phyloP scores from a whole-genome alignment of 2,797 vertebrate species.

The Sebastes nivosus region DNA sequence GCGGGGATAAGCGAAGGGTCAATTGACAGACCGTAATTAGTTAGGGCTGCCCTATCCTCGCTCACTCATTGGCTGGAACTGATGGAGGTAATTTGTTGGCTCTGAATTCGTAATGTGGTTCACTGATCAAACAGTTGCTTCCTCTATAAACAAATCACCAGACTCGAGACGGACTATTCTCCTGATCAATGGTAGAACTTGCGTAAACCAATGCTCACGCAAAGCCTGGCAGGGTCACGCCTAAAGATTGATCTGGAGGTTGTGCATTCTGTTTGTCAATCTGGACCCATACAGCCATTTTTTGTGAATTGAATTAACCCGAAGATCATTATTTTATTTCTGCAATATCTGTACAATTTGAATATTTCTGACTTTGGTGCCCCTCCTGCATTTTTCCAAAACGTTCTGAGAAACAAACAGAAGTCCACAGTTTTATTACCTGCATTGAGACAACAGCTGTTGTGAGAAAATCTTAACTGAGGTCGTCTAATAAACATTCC shows the following conservation, averaged over 20 bases:
- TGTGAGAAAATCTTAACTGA: not conserved
- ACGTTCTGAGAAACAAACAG: not conserved
- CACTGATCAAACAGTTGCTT: too few species aligned
- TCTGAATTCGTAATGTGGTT: too few species aligned
- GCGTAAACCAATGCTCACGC: not conserved
- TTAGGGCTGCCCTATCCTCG: not conserved
- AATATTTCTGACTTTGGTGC: not conserved
- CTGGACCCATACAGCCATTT: not conserved
- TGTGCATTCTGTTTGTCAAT: not conserved
- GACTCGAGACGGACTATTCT: not conserved
- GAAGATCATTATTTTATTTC: not conserved
- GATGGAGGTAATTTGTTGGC: not conserved
- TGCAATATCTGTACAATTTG: not conserved
- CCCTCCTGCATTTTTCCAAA: not conserved
- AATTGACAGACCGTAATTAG: not conserved
- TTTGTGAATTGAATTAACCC: not conserved
- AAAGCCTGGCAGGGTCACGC: not conserved
- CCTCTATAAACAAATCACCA: too few species aligned
- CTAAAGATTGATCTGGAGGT: not conserved
- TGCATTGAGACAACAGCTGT: not conserved
- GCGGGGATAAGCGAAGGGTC: accelerated
- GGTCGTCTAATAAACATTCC: not conserved
- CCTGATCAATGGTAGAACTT: not conserved
- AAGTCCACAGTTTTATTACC: not conserved
- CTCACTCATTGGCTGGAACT: not conserved